Conservation (phyloP, 2,113 vertebrate species). For the Orcinus orca region DNA sequence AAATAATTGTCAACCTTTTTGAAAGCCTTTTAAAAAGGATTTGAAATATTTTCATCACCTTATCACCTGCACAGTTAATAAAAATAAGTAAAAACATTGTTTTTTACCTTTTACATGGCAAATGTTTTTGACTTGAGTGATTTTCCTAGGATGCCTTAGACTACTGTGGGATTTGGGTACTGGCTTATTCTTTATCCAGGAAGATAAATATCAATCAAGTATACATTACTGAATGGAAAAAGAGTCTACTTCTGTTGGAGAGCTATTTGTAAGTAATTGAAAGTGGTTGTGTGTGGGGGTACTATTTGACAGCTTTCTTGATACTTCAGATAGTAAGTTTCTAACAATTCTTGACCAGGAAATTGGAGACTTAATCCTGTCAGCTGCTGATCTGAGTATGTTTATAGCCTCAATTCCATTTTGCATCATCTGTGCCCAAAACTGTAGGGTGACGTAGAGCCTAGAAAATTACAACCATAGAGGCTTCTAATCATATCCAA, state of each 20-base stretch:
- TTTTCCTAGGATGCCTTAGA: background rate
- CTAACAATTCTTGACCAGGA: background rate
- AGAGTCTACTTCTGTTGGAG: background rate
- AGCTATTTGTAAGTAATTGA: background rate
- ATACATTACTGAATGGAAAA: background rate
- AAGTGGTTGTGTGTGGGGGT: background rate
- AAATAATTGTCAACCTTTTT: background rate
- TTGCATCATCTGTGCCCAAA: background rate
- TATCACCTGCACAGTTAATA: background rate
- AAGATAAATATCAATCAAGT: background rate
- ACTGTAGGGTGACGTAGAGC: background rate
- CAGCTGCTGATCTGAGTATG: background rate
- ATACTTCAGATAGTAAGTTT: background rate
- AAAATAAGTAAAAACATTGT: background rate
- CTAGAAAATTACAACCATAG: background rate
- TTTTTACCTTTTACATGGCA: background rate
- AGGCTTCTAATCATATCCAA: background rate
- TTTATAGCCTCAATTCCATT: background rate
- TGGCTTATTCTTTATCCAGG: background rate
- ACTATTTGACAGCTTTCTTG: background rate
- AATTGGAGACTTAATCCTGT: background rate
- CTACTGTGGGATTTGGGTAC: background rate
- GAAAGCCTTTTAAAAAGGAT: background rate
- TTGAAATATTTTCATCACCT: background rate
- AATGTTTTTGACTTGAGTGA: background rate